phyloP scores from a whole-genome alignment of 2,113 vertebrate species.

The Saccopteryx bilineata region DNA sequence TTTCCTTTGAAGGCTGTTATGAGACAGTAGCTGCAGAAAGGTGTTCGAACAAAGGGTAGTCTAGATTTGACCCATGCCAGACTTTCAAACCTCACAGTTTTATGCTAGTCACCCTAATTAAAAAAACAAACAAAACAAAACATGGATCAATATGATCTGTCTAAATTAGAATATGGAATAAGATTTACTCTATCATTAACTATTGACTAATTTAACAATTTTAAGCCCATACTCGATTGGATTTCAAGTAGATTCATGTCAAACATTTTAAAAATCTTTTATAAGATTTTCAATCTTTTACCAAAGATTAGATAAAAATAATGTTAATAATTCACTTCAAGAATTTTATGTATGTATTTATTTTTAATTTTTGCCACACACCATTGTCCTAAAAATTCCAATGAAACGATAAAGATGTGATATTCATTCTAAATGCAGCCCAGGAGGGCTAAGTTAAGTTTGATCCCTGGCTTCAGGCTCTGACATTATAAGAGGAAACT shows the following conservation, averaged over 20 bases:
- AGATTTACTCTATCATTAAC: background rate
- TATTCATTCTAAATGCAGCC: background rate
- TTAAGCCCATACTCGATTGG: background rate
- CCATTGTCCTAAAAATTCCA: background rate
- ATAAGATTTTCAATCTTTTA: background rate
- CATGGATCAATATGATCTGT: background rate
- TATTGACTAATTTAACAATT: background rate
- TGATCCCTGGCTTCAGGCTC: background rate
- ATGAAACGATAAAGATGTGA: background rate
- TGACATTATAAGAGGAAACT: background rate
- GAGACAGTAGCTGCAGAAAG: background rate
- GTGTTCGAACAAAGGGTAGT: background rate
- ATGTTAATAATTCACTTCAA: background rate
- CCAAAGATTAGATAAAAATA: background rate
- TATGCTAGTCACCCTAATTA: background rate
- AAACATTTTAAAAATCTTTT: background rate
- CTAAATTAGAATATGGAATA: background rate
- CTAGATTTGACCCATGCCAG: too few species aligned
- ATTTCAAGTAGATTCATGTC: background rate
- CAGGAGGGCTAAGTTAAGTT: background rate
- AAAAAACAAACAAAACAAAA: background rate
- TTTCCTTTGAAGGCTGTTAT: background rate
- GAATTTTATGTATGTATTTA: background rate
- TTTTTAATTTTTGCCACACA: background rate
- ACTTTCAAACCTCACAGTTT: background rate